phyloP scores from a whole-genome alignment of 2,113 vertebrate genomes.

The Felis chaus region DNA sequence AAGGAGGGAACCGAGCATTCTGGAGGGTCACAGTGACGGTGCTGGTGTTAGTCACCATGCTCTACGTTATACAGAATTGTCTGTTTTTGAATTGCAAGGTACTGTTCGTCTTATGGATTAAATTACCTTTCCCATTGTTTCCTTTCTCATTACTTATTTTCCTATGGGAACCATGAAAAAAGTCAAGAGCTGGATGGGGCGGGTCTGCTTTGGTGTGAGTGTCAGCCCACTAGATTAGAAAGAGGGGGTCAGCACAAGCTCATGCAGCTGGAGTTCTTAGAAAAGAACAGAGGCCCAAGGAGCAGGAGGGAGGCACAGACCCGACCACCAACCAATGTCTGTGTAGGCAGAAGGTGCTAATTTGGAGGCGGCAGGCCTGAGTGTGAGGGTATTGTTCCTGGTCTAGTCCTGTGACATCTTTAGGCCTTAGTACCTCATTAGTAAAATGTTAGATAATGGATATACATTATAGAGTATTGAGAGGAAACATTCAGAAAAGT shows the following conservation, averaged over 20 bases:
- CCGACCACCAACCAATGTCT: fast-evolving
- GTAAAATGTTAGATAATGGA: not conserved
- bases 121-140: too few species aligned
- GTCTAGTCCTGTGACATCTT: not conserved
- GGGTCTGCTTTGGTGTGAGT: not conserved
- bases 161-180: not conserved
- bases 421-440: not conserved
- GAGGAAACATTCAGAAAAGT: not conserved
- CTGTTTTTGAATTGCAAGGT: not conserved
- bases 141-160: not conserved
- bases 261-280: fast-evolving
- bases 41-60: fast-evolving
- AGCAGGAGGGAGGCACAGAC: not conserved
- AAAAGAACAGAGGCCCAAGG: fast-evolving
- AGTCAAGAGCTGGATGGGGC: not conserved
- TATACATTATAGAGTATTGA: not conserved
- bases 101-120: not conserved
- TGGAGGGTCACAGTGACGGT: fast-evolving
- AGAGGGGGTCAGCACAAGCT: too few species aligned
- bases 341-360: not conserved
- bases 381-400: not conserved
- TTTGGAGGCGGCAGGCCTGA: not conserved
- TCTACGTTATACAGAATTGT: fast-evolving
- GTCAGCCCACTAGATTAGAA: too few species aligned
- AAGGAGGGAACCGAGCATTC: fast-evolving